Evolutionary conservation across 2,113 vertebrate genomes (phyloP), one percentile per base, ranked within the genome.

Genomic region (Bombycilla garrulus): DNA sequence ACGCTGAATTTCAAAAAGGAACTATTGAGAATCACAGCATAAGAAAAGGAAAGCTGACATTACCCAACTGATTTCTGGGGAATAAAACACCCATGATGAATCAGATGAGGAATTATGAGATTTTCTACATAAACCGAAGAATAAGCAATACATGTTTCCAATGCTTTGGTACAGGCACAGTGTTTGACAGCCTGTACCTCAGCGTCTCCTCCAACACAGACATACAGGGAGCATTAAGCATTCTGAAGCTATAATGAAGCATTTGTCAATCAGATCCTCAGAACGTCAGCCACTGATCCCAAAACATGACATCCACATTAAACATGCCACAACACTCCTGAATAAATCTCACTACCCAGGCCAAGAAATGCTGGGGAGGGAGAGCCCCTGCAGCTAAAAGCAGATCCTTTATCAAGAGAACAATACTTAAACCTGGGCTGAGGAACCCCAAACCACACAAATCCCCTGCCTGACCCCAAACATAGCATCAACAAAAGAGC

Each of bases 301-400:
- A 61, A 33, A 69, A 42, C 4, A 58, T 0, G 1, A 44, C 9
- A 42, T 0, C 15, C 44, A 22, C 7, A 1, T 20, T 17, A 24
- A 65, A 61, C 53, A 14, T 3, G n/a, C 31, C 29, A 1, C 11
- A 74, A 29, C 61, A 12, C 48, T 17, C 10, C 48, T 6, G 31
- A 51, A 57, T n/a, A 9, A 17, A 3, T 5, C 45, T 20, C 28
- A 92, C 33, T 11, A 35, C 6, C 15, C 47, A 33, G 10, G 7
- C 21, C n/a, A 76, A 56, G 65, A 86, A 56, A 16, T 5, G 19
- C 8, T 0, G 12, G 11, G 6, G 22, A 40, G 24, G 21, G 8
- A 12, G 36, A 90, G 57, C 19, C 62, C 58, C 50, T 70, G 11
- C 11, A 65, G 80, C n/a, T 61, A n/a, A 31, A 60, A 61, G 58